Percentiles rank a stretch among this genome's conserved stretches.
These are phyloP conservation scores for Pentamera pediparva DNA, from an alignment of 53 echinoderm and acorn worm genomes.

Conservation along the genomic window DNA sequence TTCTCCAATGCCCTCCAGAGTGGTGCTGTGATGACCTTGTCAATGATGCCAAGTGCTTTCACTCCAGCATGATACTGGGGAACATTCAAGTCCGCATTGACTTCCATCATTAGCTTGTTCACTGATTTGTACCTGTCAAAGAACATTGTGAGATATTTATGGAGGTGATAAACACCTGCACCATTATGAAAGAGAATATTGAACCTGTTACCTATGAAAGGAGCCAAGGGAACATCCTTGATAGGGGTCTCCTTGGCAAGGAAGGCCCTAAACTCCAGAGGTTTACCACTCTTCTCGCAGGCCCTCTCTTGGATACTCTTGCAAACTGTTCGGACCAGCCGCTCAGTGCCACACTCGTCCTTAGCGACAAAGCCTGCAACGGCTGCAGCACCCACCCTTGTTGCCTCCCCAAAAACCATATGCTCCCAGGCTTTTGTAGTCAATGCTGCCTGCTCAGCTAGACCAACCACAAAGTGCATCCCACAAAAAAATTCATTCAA, in stretches of 20 bases:
- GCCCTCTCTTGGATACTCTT: conserved; percentile 50
- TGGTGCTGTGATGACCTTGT: conserved; percentile 27
- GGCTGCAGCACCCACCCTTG: neutral
- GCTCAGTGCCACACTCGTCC: conserved; percentile 41
- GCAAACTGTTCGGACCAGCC: conserved; percentile 43
- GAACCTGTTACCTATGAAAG: conserved; percentile 42
- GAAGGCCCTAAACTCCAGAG: conserved; percentile 46
- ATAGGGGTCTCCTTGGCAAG: neutral
- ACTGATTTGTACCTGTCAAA: conserved; percentile 21
- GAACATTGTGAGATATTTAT: neutral
- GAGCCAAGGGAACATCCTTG: conserved; percentile 23
- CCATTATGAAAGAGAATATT: conserved; percentile 51
- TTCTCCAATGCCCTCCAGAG: conserved; percentile 46
- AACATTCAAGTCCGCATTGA: conserved; percentile 38
- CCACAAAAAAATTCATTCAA: conserved; percentile 54
- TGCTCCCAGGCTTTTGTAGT: conserved; percentile 34
- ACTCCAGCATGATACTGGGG: conserved; percentile 16
- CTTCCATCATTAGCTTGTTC: conserved; percentile 41
- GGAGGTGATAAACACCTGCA: conserved; percentile 34
- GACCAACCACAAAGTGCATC: conserved; percentile 50
- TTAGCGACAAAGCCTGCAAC: neutral
- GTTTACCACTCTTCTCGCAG: conserved; percentile 53
- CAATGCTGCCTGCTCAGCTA: conserved; percentile 33
- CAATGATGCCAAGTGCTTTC: conserved; percentile 31
- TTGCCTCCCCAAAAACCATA: conserved; percentile 16